Evolutionary conservation across 2,113 vertebrate genomes (phyloP).

Genomic region (Macaca nemestrina): DNA sequence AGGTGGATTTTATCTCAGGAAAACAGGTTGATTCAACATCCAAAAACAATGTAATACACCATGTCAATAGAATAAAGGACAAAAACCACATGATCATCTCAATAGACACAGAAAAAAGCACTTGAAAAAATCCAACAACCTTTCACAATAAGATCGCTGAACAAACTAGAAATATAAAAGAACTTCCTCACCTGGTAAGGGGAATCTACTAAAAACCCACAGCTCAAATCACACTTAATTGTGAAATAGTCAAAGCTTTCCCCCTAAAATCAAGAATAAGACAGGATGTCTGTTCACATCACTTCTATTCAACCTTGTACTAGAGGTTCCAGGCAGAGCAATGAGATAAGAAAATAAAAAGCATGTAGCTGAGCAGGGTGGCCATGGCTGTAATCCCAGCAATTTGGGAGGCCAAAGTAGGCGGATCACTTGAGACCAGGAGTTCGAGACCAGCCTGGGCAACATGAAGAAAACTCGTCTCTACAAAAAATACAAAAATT

Average conservation of each 20-base stretch:
- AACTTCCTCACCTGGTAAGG: not conserved
- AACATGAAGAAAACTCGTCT: not conserved
- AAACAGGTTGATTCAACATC: not conserved
- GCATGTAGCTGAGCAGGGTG: not conserved
- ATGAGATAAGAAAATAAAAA: not conserved
- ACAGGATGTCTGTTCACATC: not conserved
- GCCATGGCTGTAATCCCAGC: not conserved
- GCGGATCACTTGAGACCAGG: not conserved
- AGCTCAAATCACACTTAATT: not conserved
- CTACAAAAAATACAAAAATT: not conserved
- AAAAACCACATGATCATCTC: not conserved
- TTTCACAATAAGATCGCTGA: not conserved
- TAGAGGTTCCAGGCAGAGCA: not conserved
- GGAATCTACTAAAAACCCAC: not conserved
- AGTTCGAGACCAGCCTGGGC: not conserved
- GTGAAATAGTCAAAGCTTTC: not conserved
- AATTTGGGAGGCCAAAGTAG: not conserved
- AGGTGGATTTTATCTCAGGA: not conserved
- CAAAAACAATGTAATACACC: not conserved
- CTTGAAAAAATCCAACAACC: not conserved
- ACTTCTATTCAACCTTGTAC: not conserved
- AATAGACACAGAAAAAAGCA: not conserved
- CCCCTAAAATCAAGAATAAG: not conserved
- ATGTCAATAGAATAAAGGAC: not conserved
- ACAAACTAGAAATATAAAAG: not conserved